Base-by-base conservation (phyloP, 2,888 invertebrate species). In the Ischnura elegans region DNA sequence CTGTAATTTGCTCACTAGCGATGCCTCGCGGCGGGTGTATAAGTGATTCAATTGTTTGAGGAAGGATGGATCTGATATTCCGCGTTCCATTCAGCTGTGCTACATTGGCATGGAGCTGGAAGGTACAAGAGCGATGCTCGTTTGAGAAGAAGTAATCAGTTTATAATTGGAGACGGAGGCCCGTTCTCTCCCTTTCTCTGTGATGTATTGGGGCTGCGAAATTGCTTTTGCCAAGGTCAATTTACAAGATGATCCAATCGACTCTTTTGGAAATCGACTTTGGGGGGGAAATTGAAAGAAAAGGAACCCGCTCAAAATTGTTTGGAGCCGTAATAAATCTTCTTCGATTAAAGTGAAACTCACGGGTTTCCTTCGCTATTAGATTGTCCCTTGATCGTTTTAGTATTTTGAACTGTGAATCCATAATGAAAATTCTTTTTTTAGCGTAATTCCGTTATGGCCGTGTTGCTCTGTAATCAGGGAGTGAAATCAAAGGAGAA, bases 71-170 rank as follows among this genome's bases (percentile, higher is more conserved):
- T 76, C 76, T 76, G 76, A 76, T 76, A 76, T 76, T 76, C 76
- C 76, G 36, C 36, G 76, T 76, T 29, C 76, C 76, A 36, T 76
- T 76, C 76, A 76, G 6, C 76, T 76, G 76, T 76, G 76, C 76
- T 76, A 76, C 36, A 76, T 76, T 76, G 76, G 36, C 76, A 36
- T 16, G 76, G 76, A 76, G 76, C 29, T 76, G 6, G 76, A 76
- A 76, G 76, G 76, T 76, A 76, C 36, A 13, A 29, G 36, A 76
- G 25, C 76, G 76, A 76, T 76, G 76, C 76, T 76, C 76, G 76
- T 13, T 76, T 76, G 76, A 76, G 86, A 86, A 86, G 86, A 86
- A 86, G 86, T 46, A 86, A 86, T 86, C 86, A 86, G 86, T 86
- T 86, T 86, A 86, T 86, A 46, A 43, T 86, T 76, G 45, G 86